Base-by-base conservation (phyloP, 2,888 invertebrate species). In the Sarcophaga caerulescens region DNA sequence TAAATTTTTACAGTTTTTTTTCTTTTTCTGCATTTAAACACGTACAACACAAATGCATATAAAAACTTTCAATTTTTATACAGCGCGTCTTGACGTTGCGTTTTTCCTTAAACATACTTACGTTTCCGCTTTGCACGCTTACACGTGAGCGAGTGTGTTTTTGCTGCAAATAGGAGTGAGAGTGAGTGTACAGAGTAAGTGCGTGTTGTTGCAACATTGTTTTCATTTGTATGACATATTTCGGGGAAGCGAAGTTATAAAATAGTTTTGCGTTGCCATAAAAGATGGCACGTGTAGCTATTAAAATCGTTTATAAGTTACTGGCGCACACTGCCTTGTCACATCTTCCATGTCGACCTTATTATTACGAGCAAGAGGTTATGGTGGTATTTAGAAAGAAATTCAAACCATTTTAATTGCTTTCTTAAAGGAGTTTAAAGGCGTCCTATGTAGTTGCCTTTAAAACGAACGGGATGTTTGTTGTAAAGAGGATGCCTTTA, bases 281-380 rank as follows among this genome's bases (percentile, higher is more conserved):
- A 81, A 78, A 81, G 65, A 81, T 81, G 77, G 83, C 85, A 86
- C 85, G 85, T 86, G 85, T 84, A 70, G 69, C 83, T 81, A 77
- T 81, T 85, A 85, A 86, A 81, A 71, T 69, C 60, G 73, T 83
- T 79, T 79, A 79, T 73, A 74, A 81, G 68, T 71, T 76, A 78
- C 52, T 81, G 71, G 47, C 2, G 35, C 35, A 35, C 10, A 35
- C 35, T 35, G 35, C 35, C 35, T 10, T 35, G 0, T 8, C 10
- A 10, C 35, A 35, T 35, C 35, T 35, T 35, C 35, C 35, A 35
- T 35, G 8, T 35, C 35, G 35, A 35, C 35, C 35, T 35, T 8
- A 10, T 35, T 35, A 1, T 8, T 35, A 10, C 8, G 35, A 35
- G 35, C 8, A 0, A 35, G 35, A 1, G 35, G 35, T 35, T 35